phyloP scores from a whole-genome alignment of 2,888 invertebrate species.

The Lydus trimaculatus region DNA sequence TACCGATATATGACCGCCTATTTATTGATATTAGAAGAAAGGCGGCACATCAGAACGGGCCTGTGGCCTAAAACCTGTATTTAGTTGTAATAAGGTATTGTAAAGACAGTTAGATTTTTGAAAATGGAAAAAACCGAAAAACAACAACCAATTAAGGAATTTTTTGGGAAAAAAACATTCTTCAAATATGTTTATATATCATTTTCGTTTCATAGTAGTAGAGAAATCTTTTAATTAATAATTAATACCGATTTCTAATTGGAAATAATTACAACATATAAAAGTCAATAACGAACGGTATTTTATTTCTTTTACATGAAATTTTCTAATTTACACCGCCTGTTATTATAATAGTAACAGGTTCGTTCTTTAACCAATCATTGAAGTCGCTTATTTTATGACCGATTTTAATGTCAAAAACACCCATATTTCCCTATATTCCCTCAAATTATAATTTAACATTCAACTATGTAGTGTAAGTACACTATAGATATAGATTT shows the following conservation, averaged over 20 bases:
- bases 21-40: no score
- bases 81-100: not conserved
- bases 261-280: constrained; percentile 1
- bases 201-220: no score
- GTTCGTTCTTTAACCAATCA: constrained; percentile 26
- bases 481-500: no score
- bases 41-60: no score
- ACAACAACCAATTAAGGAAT: not conserved
- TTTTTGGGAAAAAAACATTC: no score
- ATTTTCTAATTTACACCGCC: not conserved
- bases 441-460: not conserved
- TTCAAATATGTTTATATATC: no score
- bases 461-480: no score
- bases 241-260: not conserved
- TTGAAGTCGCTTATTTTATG: constrained; percentile 19
- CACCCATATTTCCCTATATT: not conserved
- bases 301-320: not conserved
- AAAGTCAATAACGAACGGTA: constrained; percentile 4
- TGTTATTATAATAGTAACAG: not conserved
- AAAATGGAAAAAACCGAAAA: no score
- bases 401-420: not conserved
- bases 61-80: no score
- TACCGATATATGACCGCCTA: no score
- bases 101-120: not conserved
- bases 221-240: not conserved